Base-by-base conservation (phyloP, 2,888 invertebrate genomes). In the Stratiomys singularior region DNA sequence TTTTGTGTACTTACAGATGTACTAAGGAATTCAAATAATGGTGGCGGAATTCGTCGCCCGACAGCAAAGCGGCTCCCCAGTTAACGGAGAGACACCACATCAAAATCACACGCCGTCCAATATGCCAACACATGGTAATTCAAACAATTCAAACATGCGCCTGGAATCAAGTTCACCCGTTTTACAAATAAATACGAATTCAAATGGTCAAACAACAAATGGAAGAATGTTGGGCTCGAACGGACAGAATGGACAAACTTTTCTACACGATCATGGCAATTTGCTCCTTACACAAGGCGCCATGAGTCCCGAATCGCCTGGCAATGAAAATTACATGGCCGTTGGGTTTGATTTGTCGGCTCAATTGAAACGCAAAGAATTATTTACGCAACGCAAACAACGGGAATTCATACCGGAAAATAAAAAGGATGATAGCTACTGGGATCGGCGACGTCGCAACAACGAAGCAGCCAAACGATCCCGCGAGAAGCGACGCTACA, bases 401-500 rank as follows among this genome's bases (percentile, higher is more conserved):
- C 90, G 98, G 15, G 97, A 98, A 86, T 98, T 98, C 87, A 98
- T 97, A 80, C 98, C 98, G 0, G 98, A 98, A 86, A 95, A 92
- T 88, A 97, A 97, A 86, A 98, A 98, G 86, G 98, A 98, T 84
- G 96, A 97, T 83, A 96, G 95, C 84, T 98, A 98, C 88, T 98
- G 99, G 99, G 97, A 98, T 87, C 92, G 98, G 78, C 90, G 99
- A 78, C 90, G 98, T 80, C 91, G 98, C 79, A 98, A 99, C 88
- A 99, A 99, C 87, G 98, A 98, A 87, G 98, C 98, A 0, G 98
- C 98, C 78, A 97, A 98, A 86, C 89, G 97, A 63, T 97, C 97
- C 5, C 91, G 98, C n/a, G 98, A 98, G 87, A 98, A 98, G 87
- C 91, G 98, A 58, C 93, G 98, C 66, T 94, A 96, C 88, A 97